Evolutionary conservation across 2,113 vertebrate genomes (phyloP), one percentile per base, ranked within the genome.

Genomic region (Eurypyga helias): DNA sequence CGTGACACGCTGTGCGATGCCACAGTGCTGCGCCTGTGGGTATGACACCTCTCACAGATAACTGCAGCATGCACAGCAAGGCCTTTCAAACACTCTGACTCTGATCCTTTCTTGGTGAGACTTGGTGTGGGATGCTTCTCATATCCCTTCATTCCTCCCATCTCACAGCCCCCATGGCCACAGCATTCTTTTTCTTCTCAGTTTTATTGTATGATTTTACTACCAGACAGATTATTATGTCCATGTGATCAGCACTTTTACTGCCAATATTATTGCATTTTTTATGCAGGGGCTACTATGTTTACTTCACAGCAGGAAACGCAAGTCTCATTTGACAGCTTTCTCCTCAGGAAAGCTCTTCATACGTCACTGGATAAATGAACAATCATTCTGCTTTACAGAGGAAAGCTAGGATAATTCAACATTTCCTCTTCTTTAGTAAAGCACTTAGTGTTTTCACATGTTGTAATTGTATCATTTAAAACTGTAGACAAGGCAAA

Each of bases 401-500:
- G 64, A 62, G 33, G 31, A 71, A 92, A 92, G 5, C 7, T 69
- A 45, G 17, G 43, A 49, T 52, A 85, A 89, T 49, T 71, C 61
- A 83, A 10, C 55, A 7, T 61, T 61, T 45, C 51, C 75, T 15
- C 11, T 9, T 49, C 46, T 82, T 82, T 20, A 45, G 13, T 41
- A 49, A 71, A 69, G n/a, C 18, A 57, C 12, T 62, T 2, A 2
- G 11, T 58, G 31, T 75, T 93, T 57, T 96, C 48, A 23, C 70
- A 60, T 16, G 12, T 69, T 79, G 61, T 70, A 95, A 94, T 64
- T 87, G 55, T 84, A 96, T 61, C 25, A n/a, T 89, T 97, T 96
- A 90, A 96, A 92, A 91, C 36, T 62, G 64, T 66, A 94, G 83
- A 92, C 26, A 25, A 48, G 54, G 78, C 26, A 95, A 86, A 97